These are phyloP conservation scores for Sciurus niger DNA, from an alignment of 2,113 vertebrate species.

Conservation along the genomic window DNA sequence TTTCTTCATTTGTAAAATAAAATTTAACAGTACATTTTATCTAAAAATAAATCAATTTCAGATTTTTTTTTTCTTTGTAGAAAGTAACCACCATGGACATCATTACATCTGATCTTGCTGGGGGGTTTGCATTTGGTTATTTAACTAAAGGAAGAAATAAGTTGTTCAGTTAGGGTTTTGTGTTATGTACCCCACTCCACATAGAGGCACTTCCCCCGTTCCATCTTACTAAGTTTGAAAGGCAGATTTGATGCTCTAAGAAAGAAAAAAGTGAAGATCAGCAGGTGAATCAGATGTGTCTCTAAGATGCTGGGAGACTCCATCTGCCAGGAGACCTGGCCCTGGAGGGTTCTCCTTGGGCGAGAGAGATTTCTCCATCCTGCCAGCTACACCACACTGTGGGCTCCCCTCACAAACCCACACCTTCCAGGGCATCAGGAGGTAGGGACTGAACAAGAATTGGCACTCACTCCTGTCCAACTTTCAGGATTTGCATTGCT, in stretches of 20 bases:
- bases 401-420: background rate
- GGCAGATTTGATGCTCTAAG: background rate
- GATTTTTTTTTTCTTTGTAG: background rate
- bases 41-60: background rate
- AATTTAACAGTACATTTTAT: background rate
- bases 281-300: background rate
- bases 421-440: background rate
- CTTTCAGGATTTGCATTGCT: slow-evolving; percentile 21
- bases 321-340: too few species aligned
- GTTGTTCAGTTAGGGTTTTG: background rate
- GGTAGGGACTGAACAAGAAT: background rate
- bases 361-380: background rate
- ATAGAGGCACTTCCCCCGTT: background rate
- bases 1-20: background rate
- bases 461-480: background rate
- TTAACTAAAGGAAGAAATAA: background rate
- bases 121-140: background rate
- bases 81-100: background rate
- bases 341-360: background rate
- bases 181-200: background rate
- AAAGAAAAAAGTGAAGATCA: background rate
- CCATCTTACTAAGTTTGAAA: background rate
- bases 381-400: background rate
- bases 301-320: background rate
- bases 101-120: background rate